Base-by-base conservation (phyloP, 2,113 vertebrate species). In the Penelope pileata region DNA sequence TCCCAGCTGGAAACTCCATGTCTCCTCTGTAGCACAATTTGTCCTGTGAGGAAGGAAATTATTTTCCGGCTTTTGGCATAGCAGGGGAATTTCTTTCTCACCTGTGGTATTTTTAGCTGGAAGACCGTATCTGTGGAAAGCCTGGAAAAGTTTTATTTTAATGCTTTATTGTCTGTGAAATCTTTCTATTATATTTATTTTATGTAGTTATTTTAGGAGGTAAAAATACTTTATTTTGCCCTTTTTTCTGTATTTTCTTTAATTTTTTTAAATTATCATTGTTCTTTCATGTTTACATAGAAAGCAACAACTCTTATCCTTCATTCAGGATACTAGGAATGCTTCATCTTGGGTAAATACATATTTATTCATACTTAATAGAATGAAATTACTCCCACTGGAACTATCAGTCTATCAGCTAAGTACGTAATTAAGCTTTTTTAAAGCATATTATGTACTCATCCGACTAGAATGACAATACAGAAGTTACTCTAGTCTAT, bases 341-440 rank as follows among this genome's bases (percentile, higher is more conserved):
- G 19, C 26, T 86, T 51, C 24, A 64, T 88, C 69, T 91, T 82
- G 22, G 12, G 16, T 74, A 96, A 95, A 97, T 87, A 88, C 16
- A 50, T 88, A 83, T 94, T 94, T 94, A 90, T 96, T 92, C 76
- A 80, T 83, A 90, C 40, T 58, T 88, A 93, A 86, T 77, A 92
- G 43, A 83, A 47, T 68, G 90, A 91, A 93, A 92, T 85, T 76
- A 79, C 68, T 93, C 80, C 79, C 73, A 84, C 48, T 2, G 9
- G 76, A 96, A 51, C 64, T 92, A 92, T 96, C 86, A 72, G 47
- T 91, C 86, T 93, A 90, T 90, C 86, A 92, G 54, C 50, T 92
- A 92, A 95, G 70, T 83, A 73, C 75, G 73, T 81, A 96, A 94
- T 94, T 91, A 92, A 86, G 74, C 14, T 90, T 92, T 92, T 92